A percentile compares a stretch with the other conserved stretches of the same genome.
These are phyloP conservation scores for Drosophila quadrilineata DNA, from an alignment of 1,140 invertebrate species.

Conservation along the genomic window DNA sequence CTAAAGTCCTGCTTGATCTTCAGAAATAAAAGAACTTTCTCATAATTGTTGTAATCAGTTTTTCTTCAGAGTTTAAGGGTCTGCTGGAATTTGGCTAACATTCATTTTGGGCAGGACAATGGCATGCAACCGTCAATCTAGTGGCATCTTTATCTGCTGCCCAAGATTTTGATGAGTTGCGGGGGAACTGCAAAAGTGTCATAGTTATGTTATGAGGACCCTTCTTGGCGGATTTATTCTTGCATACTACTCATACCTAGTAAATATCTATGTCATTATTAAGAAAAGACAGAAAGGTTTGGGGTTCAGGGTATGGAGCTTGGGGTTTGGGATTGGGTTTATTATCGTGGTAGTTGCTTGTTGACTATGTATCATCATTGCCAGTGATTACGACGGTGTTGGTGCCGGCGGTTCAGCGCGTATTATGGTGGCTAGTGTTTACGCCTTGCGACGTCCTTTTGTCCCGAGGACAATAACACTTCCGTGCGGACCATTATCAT, in stretches of 20 bases:
- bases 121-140: not conserved
- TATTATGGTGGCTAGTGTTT: slow-evolving; percentile 65
- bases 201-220: slow-evolving; percentile 1
- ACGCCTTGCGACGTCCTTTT: slow-evolving; percentile 71
- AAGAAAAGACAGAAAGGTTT: slow-evolving; percentile 31
- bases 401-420: slow-evolving; percentile 18
- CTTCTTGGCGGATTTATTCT: not conserved
- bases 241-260: not conserved
- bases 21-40: too few relatives aligned
- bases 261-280: slow-evolving; percentile 40
- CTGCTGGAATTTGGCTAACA: too few relatives aligned
- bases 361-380: slow-evolving; percentile 54
- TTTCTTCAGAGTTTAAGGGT: too few relatives aligned
- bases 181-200: slow-evolving; percentile 12
- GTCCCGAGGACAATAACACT: slow-evolving; percentile 79
- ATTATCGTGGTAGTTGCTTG: slow-evolving; percentile 33
- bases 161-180: slow-evolving; percentile 9
- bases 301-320: not conserved
- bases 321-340: slow-evolving; percentile 18
- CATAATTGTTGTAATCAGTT: too few relatives aligned
- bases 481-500: slow-evolving; percentile 78
- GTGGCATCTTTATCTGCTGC: slow-evolving; percentile 10
- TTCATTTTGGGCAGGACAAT: too few relatives aligned
- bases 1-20: too few relatives aligned
- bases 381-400: slow-evolving; percentile 34